Conservation (phyloP, 2,113 vertebrate genomes). For the Hippolais icterina region DNA sequence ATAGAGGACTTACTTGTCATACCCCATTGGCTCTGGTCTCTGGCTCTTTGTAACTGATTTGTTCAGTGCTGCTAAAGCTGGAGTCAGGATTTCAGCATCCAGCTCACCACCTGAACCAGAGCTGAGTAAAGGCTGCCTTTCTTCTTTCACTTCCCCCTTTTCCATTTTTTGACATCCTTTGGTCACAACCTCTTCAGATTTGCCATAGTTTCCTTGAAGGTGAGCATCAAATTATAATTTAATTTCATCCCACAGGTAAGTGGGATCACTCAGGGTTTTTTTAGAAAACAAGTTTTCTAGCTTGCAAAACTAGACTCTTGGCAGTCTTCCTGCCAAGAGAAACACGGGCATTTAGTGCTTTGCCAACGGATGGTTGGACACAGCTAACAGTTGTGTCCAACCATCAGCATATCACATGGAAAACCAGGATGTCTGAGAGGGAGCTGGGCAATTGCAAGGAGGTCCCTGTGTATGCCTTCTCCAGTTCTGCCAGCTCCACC, state of each 20-base stretch:
- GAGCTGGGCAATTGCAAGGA: neutral
- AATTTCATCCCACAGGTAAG: neutral
- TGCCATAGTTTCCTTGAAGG: conserved; percentile 84
- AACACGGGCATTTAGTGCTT: neutral
- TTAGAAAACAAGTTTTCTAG: neutral
- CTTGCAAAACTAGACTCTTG: neutral
- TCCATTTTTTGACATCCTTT: conserved; percentile 67
- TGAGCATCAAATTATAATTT: neutral
- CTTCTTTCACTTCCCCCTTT: conserved; percentile 39
- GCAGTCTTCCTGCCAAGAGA: neutral
- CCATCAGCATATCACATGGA: neutral
- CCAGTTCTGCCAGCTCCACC: neutral
- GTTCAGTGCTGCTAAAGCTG: conserved; percentile 47
- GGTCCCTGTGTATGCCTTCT: neutral
- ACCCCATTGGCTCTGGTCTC: conserved; percentile 80
- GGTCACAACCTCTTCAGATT: conserved; percentile 71
- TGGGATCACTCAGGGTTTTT: neutral
- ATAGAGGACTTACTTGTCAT: conserved; percentile 75
- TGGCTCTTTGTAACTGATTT: conserved; percentile 77
- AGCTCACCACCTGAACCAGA: conserved; percentile 66
- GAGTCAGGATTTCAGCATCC: conserved; percentile 46
- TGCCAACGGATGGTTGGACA: too few relatives aligned
- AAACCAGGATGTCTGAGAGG: neutral
- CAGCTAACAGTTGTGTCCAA: neutral
- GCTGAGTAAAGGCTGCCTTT: conserved; percentile 72